phyloP scores from a whole-genome alignment of 2,797 vertebrate genomes.

The Phoebastria nigripes region DNA sequence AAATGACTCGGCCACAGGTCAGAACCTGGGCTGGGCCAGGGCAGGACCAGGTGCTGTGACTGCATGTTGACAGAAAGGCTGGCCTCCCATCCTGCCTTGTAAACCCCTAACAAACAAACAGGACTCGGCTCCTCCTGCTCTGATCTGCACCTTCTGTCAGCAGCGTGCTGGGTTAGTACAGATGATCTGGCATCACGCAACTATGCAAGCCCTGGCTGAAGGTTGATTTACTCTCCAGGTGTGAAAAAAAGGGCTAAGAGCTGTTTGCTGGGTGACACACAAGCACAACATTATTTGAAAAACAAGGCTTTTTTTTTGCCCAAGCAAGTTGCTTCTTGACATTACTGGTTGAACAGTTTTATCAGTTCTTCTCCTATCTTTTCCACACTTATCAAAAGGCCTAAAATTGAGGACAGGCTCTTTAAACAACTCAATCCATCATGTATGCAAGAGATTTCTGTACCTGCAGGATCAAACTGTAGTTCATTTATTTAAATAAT shows the following conservation, averaged over 20 bases:
- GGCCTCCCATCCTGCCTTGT: background rate
- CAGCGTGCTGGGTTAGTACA: accelerated
- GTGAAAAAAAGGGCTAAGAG: background rate
- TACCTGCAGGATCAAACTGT: background rate
- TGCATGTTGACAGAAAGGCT: background rate
- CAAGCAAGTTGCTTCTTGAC: background rate
- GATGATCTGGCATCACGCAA: background rate
- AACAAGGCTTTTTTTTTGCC: background rate
- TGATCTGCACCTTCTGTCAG: background rate
- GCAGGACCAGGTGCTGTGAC: background rate
- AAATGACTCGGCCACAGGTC: background rate
- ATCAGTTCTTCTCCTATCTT: background rate
- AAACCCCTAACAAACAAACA: background rate
- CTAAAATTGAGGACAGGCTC: background rate
- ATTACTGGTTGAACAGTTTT: background rate
- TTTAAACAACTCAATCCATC: background rate
- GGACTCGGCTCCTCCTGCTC: background rate
- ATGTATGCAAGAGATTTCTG: background rate
- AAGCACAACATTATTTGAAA: background rate
- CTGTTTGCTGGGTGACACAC: background rate
- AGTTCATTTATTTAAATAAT: background rate
- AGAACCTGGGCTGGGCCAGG: conserved; percentile 33
- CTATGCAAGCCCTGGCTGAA: background rate
- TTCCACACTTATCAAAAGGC: background rate
- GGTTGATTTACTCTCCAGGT: background rate